These are phyloP conservation scores for Trichomalopsis sarcophagae DNA, from an alignment of 1,140 invertebrate genomes.

Conservation along the genomic window DNA sequence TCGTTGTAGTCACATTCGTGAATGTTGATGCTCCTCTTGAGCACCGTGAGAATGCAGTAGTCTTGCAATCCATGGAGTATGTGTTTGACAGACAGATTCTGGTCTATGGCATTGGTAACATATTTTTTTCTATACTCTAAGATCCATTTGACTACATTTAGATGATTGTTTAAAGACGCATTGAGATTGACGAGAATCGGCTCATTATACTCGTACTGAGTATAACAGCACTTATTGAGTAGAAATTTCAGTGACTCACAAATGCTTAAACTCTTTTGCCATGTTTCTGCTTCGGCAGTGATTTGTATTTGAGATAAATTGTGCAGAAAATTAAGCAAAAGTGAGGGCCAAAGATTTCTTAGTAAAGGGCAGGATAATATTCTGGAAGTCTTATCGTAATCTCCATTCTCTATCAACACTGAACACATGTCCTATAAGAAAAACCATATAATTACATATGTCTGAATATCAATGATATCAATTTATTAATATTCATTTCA, in stretches of 20 bases:
- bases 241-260: conserved; percentile 61
- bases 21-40: conserved; percentile 63
- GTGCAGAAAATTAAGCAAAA: conserved; percentile 61
- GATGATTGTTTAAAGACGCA: conserved; percentile 52
- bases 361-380: conserved; percentile 58
- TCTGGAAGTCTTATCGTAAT: conserved; percentile 57
- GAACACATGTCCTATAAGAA: conserved; percentile 63
- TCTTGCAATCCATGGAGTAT: conserved; percentile 59
- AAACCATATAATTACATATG: background rate
- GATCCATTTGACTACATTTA: conserved; percentile 63
- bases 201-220: conserved; percentile 53
- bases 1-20: conserved; percentile 59
- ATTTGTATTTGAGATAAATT: conserved; percentile 52
- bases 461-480: conserved; percentile 34
- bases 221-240: conserved; percentile 56
- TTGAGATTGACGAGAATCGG: conserved; percentile 55
- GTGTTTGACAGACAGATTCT: conserved; percentile 57
- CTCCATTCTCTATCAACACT: conserved; percentile 55
- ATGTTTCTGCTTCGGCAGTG: conserved; percentile 34
- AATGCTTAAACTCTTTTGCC: conserved; percentile 52
- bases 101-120: background rate
- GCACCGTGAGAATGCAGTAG: conserved; percentile 57
- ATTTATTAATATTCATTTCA: conserved; percentile 34
- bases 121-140: conserved; percentile 53
- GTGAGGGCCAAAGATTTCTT: conserved; percentile 59